phyloP scores from a whole-genome alignment of 37 sponge, comb jelly and placozoan species.

The Ephydatia muelleri region DNA sequence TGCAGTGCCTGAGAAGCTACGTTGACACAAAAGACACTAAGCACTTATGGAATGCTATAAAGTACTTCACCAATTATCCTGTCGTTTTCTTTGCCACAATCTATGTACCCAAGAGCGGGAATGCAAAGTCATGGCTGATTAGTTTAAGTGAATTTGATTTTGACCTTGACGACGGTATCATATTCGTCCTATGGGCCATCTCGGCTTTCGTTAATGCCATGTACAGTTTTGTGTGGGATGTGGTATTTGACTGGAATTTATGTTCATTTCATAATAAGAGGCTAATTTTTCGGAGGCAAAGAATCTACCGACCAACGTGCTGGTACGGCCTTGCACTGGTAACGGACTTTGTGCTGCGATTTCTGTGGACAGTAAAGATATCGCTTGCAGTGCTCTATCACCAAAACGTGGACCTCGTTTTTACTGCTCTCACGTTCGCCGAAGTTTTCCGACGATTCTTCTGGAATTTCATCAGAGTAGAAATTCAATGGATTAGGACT shows the following conservation, averaged over 20 bases:
- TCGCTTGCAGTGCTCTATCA: constrained; percentile 73
- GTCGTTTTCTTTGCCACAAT: constrained; percentile 76
- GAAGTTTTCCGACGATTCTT: constrained; percentile 84
- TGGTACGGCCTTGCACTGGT: constrained; percentile 80
- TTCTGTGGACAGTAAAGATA: constrained; percentile 85
- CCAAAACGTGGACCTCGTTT: constrained; percentile 73
- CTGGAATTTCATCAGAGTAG: constrained; percentile 98
- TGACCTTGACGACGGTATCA: constrained; percentile 17
- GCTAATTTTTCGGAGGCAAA: constrained; percentile 43
- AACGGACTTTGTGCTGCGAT: constrained; percentile 76
- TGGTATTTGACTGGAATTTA: constrained; percentile 95
- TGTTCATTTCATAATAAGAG: constrained; percentile 65
- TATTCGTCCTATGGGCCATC: constrained; percentile 60
- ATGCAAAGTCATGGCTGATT: background rate
- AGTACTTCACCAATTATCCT: constrained; percentile 86
- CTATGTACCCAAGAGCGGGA: background rate
- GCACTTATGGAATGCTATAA: constrained; percentile 91
- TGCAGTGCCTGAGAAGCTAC: constrained; percentile 89
- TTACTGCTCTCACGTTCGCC: constrained; percentile 50
- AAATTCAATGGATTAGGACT: constrained; percentile 23
- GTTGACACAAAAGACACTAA: constrained; percentile 65
- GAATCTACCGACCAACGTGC: constrained; percentile 58
- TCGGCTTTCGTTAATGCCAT: constrained; percentile 64
- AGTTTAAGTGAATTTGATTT: background rate
- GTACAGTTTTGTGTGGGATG: constrained; percentile 94